Evolutionary conservation across 2,797 vertebrate genomes (phyloP).

Genomic region (Diplodus puntazzo): DNA sequence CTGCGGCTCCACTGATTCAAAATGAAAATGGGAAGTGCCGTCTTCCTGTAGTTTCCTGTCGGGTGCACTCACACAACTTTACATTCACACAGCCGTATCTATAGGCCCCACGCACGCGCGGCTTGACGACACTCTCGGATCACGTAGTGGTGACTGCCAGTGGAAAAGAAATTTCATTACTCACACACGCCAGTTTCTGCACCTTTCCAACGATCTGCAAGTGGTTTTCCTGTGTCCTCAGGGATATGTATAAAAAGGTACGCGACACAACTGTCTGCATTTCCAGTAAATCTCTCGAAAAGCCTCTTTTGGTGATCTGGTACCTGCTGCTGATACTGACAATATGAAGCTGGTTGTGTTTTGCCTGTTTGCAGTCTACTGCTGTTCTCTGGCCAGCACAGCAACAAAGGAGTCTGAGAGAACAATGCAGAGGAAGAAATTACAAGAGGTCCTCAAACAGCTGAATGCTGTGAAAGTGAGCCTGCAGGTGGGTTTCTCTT

Average conservation of each 20-base stretch:
- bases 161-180: constrained; percentile 98
- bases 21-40: constrained; percentile 95
- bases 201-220: constrained; percentile 92
- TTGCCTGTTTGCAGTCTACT: constrained; percentile 83
- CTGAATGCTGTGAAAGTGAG: fast-evolving
- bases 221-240: constrained; percentile 92
- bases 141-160: constrained; percentile 87
- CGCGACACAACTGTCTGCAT: constrained; percentile 78
- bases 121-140: constrained; percentile 71
- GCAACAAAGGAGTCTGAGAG: fast-evolving
- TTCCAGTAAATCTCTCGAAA: constrained; percentile 70
- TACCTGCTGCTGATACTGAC: constrained; percentile 39
- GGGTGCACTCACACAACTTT: constrained; percentile 88
- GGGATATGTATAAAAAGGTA: constrained; percentile 94
- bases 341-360: constrained; percentile 81
- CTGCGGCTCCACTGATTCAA: constrained; percentile 86
- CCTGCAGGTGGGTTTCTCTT: constrained; percentile 70
- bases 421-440: not conserved
- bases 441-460: constrained; percentile 49
- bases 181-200: constrained; percentile 91
- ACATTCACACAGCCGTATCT: constrained; percentile 85
- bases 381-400: constrained; percentile 48
- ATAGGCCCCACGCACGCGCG: constrained; percentile 70
- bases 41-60: constrained; percentile 93
- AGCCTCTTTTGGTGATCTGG: constrained; percentile 52